phyloP scores from a whole-genome alignment of 2,113 vertebrate species.

The Sinocyclocheilus maitianheensis region DNA sequence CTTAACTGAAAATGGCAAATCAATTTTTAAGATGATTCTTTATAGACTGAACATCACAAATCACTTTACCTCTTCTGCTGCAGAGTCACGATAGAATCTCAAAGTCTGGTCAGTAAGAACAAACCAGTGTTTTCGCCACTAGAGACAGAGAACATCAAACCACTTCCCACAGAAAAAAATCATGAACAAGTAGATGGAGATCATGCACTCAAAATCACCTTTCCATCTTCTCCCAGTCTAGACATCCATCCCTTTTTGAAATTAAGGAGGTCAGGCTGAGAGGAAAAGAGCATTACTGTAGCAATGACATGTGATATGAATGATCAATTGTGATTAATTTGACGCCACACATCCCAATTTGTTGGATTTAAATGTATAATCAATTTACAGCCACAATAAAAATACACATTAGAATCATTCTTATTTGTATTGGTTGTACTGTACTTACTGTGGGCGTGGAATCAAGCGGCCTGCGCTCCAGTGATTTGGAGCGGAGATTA shows the following conservation, averaged over 20 bases:
- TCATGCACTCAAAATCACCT: constrained; percentile 54
- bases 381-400: neutral
- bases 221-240: constrained; percentile 61
- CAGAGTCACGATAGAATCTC: constrained; percentile 65
- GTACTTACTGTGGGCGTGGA: constrained; percentile 55
- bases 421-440: constrained; percentile 7
- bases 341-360: neutral
- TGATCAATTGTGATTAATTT: neutral
- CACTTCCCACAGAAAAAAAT: neutral
- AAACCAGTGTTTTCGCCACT: constrained; percentile 71
- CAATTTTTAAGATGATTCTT: neutral
- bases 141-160: constrained; percentile 25
- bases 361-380: neutral
- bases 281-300: neutral
- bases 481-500: constrained; percentile 56
- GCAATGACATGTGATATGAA: neutral
- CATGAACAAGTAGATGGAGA: neutral
- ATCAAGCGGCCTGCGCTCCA: constrained; percentile 58
- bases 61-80: constrained; percentile 65
- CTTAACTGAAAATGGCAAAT: neutral
- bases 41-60: neutral
- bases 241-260: constrained; percentile 72
- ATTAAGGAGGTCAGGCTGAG: constrained; percentile 65
- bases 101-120: constrained; percentile 67
- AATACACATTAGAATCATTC: neutral